These are phyloP conservation scores for Salarias fasciatus DNA, from an alignment of 2,797 vertebrate genomes.

Conservation along the genomic window DNA sequence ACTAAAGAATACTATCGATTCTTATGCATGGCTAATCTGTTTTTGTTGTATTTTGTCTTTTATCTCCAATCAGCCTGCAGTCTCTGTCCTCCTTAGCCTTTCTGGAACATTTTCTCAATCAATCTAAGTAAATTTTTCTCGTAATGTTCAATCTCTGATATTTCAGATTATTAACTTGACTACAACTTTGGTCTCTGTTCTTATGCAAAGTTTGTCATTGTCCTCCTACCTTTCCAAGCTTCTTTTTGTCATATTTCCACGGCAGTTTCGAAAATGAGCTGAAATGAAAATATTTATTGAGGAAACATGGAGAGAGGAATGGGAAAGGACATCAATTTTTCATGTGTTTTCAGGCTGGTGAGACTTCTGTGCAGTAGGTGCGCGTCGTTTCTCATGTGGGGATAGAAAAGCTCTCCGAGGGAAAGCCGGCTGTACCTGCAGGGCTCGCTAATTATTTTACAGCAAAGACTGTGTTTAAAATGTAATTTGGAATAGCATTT, in stretches of 20 bases:
- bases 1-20: too few species aligned
- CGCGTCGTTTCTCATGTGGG: not conserved
- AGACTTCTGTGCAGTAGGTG: not conserved
- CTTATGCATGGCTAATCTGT: too few species aligned
- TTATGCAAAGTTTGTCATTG: not conserved
- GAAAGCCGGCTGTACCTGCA: not conserved
- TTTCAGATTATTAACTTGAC: not conserved
- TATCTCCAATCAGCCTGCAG: too few species aligned
- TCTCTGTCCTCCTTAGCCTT: too few species aligned
- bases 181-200: not conserved
- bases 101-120: not conserved
- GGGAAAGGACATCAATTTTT: constrained; percentile 49
- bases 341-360: constrained; percentile 47
- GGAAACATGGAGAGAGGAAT: constrained; percentile 25
- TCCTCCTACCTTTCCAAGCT: constrained; percentile 3
- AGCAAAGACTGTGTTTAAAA: not conserved
- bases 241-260: constrained; percentile 3
- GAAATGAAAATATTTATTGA: constrained; percentile 58
- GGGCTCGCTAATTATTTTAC: not conserved
- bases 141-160: too few species aligned
- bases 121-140: too few species aligned
- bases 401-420: not conserved
- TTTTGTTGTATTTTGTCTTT: too few species aligned
- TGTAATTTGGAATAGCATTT: too few species aligned
- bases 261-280: constrained; percentile 22